phyloP scores from a whole-genome alignment of 1,140 invertebrate species.

The Hylyphantes graminicola region DNA sequence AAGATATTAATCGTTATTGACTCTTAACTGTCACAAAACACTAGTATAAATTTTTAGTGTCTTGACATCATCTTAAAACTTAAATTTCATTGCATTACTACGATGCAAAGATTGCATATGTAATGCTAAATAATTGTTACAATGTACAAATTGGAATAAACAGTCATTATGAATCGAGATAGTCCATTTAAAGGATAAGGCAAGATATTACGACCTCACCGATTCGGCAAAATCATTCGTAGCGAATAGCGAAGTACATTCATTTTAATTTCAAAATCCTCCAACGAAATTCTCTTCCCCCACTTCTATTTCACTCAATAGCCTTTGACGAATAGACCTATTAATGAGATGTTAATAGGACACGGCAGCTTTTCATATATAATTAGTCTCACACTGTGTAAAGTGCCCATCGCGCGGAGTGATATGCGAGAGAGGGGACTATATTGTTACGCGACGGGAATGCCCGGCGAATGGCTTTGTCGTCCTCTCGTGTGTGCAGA shows the following conservation, averaged over 20 bases:
- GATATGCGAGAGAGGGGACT: constrained; percentile 11
- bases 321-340: constrained; percentile 22
- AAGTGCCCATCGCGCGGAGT: constrained; percentile 19
- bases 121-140: no score
- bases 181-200: no score
- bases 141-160: no score
- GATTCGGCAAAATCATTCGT: constrained; percentile 17
- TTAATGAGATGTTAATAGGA: constrained; percentile 33
- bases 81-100: no score
- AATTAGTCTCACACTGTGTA: constrained; percentile 29
- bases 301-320: neutral
- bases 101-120: no score
- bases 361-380: constrained; percentile 19
- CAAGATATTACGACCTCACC: neutral
- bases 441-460: constrained; percentile 5
- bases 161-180: no score
- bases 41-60: no score
- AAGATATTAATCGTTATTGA: no score
- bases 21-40: no score
- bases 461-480: neutral
- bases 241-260: neutral
- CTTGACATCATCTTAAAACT: no score
- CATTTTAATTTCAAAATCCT: constrained; percentile 19
- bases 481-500: neutral
- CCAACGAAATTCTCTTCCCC: neutral